Conservation (phyloP, 1,140 invertebrate genomes). For the Antheraea pernyi region DNA sequence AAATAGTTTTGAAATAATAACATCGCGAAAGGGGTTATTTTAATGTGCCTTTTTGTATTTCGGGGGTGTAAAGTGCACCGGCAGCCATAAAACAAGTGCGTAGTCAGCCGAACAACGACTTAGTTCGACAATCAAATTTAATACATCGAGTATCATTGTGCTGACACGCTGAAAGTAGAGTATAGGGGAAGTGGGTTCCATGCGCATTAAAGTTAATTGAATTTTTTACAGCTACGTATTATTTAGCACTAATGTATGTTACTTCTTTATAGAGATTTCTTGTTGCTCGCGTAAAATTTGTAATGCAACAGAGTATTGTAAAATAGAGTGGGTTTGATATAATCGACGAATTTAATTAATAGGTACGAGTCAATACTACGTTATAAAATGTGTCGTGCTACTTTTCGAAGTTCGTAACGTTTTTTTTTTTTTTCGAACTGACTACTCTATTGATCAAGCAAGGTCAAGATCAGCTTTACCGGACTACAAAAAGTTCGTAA, state of each 20-base stretch:
- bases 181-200: constrained; percentile 11
- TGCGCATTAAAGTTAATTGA: constrained; percentile 68
- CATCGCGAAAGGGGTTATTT: not conserved
- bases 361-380: too few species aligned
- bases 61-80: constrained; percentile 42
- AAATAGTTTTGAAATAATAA: not conserved
- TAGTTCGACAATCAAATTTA: constrained; percentile 53
- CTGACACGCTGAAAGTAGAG: constrained; percentile 10
- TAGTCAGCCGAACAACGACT: constrained; percentile 44
- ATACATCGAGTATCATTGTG: constrained; percentile 45
- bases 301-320: too few species aligned
- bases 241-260: constrained; percentile 63
- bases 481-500: too few species aligned
- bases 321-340: too few species aligned
- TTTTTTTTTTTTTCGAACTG: too few species aligned
- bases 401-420: too few species aligned
- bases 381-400: too few species aligned
- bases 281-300: too few species aligned
- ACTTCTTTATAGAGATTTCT: constrained; percentile 37
- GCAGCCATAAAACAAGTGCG: constrained; percentile 43
- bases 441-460: too few species aligned
- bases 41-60: constrained; percentile 22
- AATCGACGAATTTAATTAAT: too few species aligned
- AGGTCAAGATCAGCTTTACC: too few species aligned
- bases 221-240: constrained; percentile 67